A percentile compares a stretch with the other conserved stretches of the same genome.
Conservation (phyloP, 1,140 invertebrate genomes). For the Camponotus floridanus region DNA sequence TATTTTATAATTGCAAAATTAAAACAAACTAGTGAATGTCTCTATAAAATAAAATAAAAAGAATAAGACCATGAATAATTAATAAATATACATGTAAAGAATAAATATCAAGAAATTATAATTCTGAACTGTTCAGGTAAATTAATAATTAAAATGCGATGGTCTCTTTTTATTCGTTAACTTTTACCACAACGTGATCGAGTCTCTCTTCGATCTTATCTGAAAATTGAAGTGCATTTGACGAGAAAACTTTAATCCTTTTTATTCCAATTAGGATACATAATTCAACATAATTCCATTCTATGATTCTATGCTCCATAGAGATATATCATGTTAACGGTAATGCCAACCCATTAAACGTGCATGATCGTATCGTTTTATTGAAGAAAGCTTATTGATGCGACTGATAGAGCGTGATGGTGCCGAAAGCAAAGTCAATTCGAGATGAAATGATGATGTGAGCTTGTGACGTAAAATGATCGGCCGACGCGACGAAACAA, state of each 20-base stretch:
- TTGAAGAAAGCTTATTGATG: slow-evolving; percentile 23
- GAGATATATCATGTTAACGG: slow-evolving; percentile 10
- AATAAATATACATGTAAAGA: neutral
- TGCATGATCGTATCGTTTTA: slow-evolving; percentile 3
- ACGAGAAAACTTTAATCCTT: neutral
- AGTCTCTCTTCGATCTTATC: neutral
- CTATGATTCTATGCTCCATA: neutral
- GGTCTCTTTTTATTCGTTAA: neutral
- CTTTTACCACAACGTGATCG: neutral
- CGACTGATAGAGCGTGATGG: neutral
- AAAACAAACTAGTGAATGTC: neutral
- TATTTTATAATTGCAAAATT: neutral
- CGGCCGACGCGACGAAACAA: neutral
- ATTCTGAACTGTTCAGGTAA: neutral
- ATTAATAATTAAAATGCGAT: neutral
- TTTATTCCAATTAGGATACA: neutral
- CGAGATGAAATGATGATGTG: slow-evolving; percentile 17
- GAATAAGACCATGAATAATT: neutral
- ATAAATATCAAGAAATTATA: slow-evolving; percentile 7
- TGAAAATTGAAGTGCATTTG: neutral
- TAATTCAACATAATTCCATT: neutral
- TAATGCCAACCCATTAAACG: neutral
- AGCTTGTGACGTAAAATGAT: slow-evolving; percentile 27
- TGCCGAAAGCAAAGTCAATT: slow-evolving; percentile 55
- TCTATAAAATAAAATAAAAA: neutral